Evolutionary conservation across 2,113 vertebrate genomes (phyloP), one percentile per base, ranked within the genome.

Genomic region (Paramisgurnus dabryanus): DNA sequence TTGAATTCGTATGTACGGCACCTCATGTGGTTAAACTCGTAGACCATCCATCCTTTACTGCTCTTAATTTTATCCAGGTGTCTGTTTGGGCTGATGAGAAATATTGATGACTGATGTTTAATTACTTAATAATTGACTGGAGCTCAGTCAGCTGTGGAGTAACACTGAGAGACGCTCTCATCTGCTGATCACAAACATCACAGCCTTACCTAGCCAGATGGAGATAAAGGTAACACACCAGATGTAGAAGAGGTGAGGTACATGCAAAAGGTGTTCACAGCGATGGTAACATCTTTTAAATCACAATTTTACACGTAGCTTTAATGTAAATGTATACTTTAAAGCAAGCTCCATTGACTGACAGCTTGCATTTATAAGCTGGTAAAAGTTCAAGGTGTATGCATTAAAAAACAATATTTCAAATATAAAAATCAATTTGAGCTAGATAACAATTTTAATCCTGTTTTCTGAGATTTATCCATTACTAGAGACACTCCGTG

Each of bases 21-120:
- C 87, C 83, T 87, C 84, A 86, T 86, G 83, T 85, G 85, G 88
- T 89, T 88, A 89, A 87, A 82, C 85, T 82, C 80, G 63, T 78
- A 88, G 83, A 84, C 87, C 79, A 90, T 88, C 87, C 82, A 87
- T 89, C 86, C 80, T 64, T 58, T 47, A 81, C 88, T 57, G 47
- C 39, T 27, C 67, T 89, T 84, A 53, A 55, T 88, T 87, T 73
- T 60, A 41, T 67, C 50, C 78, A 79, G 80, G 79, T 86, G 86
- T 89, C 87, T 88, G 80, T 67, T 64, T 22, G 17, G 61, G 45
- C 63, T 61, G 69, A 69, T 79, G 27, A 34, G 66, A 18, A 22
- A 58, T 76, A 83, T 78, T 68, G 80, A 79, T 53, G 64, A 66
- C 5, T 85, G 85, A 85, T 80, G 60, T 80, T 67, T 77, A 43